Base-by-base conservation (phyloP, 2,113 vertebrate species). In the Laticauda laticaudata region DNA sequence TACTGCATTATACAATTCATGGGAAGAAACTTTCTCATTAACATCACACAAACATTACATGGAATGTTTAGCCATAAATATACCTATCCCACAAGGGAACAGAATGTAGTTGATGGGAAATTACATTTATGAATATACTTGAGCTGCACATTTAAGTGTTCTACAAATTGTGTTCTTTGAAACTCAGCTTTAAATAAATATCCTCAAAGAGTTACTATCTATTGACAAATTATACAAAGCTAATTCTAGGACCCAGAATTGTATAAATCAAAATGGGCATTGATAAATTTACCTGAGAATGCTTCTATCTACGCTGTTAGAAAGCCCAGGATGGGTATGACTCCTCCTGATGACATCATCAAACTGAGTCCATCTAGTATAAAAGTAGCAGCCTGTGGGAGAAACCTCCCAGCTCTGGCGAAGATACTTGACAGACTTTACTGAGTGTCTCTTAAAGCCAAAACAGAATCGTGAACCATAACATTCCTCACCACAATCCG, bases 121-220 rank as follows among this genome's bases (percentile, higher is more conserved):
- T 90, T 90, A 39, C 88, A 92, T 39, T 85, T 90, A 29, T 85
- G 69, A 90, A 59, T 29, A 34, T 85, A 86, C 53, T 51, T 90
- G 18, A 89, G 39, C 39, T 48, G 34, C 10, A 81, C n/a, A 92
- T 26, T 11, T 45, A 81, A 91, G 48, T 90, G n/a, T n/a, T 53
- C 23, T 34, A 53, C 8, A 21, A 39, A 10, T 75, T 20, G 20
- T 0, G 29, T 75, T 75, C 18, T 53, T 53, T 55, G 23, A n/a
- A 43, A 85, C 69, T 29, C 53, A 56, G 10, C 90, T 90, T 90
- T 34, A 90, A 75, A 61, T n/a, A 29, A 39, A 64, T 34, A 55
- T 24, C 43, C 15, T 69, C 43, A 90, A 89, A 89, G 43, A 24
- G 54, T 56, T 57, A 57, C 29, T n/a, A 56, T 43, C 23, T 39